Evolutionary conservation across 1,140 invertebrate genomes (phyloP).

Genomic region (Calliphora vicina): DNA sequence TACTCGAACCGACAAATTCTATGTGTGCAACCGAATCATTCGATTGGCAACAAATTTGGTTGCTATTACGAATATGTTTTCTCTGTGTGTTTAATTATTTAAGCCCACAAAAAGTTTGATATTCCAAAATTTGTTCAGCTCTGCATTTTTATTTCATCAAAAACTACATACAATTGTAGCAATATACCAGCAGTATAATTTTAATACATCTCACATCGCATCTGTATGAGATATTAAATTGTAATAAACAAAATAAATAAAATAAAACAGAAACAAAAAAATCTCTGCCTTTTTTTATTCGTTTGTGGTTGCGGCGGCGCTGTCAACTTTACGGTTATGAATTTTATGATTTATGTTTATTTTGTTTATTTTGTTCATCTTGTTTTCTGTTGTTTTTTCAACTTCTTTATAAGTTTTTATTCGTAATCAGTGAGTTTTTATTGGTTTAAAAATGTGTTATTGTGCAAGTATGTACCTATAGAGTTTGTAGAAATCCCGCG

Average conservation of each 20-base stretch:
- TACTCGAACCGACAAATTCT: no score
- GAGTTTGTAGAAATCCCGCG: no score
- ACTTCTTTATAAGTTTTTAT: neutral
- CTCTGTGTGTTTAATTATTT: no score
- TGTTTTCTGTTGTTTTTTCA: neutral
- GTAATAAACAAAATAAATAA: neutral
- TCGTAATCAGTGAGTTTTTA: neutral
- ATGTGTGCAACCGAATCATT: no score
- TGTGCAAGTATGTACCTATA: no score
- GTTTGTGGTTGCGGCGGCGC: conserved; percentile 20
- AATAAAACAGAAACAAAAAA: no score
- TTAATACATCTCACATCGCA: neutral
- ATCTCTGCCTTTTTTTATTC: neutral
- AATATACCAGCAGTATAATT: no score
- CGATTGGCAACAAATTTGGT: no score
- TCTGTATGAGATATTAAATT: neutral
- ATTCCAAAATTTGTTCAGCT: neutral
- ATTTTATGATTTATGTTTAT: conserved; percentile 40
- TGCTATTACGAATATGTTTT: no score
- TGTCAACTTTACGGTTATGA: conserved; percentile 40
- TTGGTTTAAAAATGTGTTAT: neutral
- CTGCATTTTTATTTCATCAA: neutral
- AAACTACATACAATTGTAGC: neutral
- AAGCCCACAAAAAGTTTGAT: no score
- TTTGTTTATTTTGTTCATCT: neutral